Evolutionary conservation across 2,113 vertebrate genomes (phyloP), one percentile per base, ranked within the genome.

Genomic region (Sciurus niger): DNA sequence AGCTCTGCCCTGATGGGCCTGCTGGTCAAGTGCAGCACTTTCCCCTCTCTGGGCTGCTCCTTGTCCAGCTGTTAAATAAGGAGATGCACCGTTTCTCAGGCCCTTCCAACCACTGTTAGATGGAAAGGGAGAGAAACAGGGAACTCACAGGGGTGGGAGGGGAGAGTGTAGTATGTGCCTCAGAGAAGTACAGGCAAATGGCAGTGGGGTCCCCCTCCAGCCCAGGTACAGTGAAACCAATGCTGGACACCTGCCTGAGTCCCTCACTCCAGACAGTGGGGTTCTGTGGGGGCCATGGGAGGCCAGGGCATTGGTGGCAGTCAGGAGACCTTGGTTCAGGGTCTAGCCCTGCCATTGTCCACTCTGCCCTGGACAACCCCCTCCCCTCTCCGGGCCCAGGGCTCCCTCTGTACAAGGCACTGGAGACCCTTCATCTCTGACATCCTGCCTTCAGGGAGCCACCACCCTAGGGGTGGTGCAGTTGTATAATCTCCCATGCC

Each of bases 131-230:
- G n/a, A 84, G 16, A 17, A 68, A 60, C 2, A 28, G 9, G 51
- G 34, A 92, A 92, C 82, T 79, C 94, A 40, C 78, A 73, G 77
- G 51, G 51, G 37, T 32, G 25, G n/a, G 30, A 96, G 10, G 30
- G 65, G 13, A 43, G 11, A 7, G 32, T 18, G 14, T 11, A 43
- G 20, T 34, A 70, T 18, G 40, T 6, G 70, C 30, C 32, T 16
- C 67, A 84, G 43, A 20, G 6, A 46, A 55, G 10, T 43, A 2
- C 20, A 73, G 68, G 18, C 22, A 37, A 6, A 1, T 32, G 77
- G 55, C 16, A 24, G 63, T 20, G 65, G 46, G 32, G 43, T 10
- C 60, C n/a, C 24, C 11, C 20, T 32, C 63, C 10, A 48, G 12
- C 43, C 53, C 8, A 79, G 55, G 18, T 48, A 80, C 43, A 87